Percentiles rank a stretch among this genome's conserved stretches.
Evolutionary conservation across 2,797 vertebrate genomes (phyloP).

Genomic region (Mus spretus): DNA sequence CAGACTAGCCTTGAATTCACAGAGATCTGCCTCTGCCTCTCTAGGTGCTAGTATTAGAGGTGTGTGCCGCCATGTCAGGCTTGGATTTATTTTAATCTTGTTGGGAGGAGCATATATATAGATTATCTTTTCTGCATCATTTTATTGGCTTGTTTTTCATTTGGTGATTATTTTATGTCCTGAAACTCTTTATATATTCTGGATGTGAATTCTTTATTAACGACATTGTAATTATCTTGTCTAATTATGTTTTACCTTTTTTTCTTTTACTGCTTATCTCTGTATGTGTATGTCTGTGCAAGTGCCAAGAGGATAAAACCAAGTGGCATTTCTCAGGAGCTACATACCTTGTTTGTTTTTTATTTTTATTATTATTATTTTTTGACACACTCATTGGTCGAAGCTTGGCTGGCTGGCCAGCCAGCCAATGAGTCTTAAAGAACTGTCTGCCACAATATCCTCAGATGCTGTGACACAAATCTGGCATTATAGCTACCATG

Average conservation of each 20-base stretch:
- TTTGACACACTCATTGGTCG: neutral
- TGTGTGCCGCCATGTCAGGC: neutral
- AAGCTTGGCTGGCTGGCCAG: neutral
- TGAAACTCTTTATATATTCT: neutral
- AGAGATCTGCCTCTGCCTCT: neutral
- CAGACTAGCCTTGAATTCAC: neutral
- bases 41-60: neutral
- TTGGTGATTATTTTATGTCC: conserved; percentile 3
- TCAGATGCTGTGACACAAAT: neutral
- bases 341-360: neutral
- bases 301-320: neutral
- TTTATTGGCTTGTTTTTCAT: conserved; percentile 33
- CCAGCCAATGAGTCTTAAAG: too few relatives aligned
- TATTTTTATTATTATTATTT: too few relatives aligned
- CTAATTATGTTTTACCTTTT: neutral
- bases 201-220: neutral
- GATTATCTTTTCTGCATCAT: conserved; percentile 6
- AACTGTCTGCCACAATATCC: neutral
- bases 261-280: neutral
- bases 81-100: neutral
- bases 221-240: neutral
- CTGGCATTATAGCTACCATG: neutral
- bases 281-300: neutral
- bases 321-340: neutral
- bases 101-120: neutral